Conservation (phyloP, 2,888 invertebrate species). For the Blastobasis adustella region DNA sequence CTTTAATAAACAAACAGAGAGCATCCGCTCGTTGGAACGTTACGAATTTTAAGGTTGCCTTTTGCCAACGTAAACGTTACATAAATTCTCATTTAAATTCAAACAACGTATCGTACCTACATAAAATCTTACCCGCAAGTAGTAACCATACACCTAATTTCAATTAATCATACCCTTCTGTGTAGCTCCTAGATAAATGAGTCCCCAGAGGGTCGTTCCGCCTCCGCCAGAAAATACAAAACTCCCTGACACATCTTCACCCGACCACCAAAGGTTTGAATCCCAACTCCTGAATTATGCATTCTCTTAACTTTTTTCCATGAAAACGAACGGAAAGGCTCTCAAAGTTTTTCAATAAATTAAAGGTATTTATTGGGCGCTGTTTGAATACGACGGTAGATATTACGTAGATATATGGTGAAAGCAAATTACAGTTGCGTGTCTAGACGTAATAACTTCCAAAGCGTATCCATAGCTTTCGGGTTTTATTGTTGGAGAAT, state of each 20-base stretch:
- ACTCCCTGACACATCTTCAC: conserved; percentile 47
- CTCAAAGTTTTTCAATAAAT: conserved; percentile 23
- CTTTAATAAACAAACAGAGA: no score
- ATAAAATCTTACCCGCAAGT: no score
- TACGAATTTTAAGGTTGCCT: no score
- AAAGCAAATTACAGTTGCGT: not conserved
- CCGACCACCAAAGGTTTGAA: conserved; percentile 34
- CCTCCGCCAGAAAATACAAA: conserved; percentile 44
- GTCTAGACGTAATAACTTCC: conserved; percentile 8
- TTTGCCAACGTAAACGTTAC: no score
- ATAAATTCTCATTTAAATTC: no score
- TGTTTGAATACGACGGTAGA: not conserved
- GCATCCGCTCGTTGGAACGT: no score
- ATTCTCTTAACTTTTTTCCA: conserved; percentile 48
- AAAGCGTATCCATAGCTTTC: not conserved
- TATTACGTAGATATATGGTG: not conserved
- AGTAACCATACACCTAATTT: conserved; percentile 29
- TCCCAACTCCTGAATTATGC: conserved; percentile 54
- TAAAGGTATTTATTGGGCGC: not conserved
- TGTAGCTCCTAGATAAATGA: conserved; percentile 54
- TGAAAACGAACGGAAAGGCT: conserved; percentile 16
- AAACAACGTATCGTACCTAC: no score
- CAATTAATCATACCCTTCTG: conserved; percentile 61
- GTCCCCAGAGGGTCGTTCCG: conserved; percentile 40
- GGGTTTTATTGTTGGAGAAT: not conserved